Conservation (phyloP, 2,888 invertebrate species). For the Orthosia incerta region DNA sequence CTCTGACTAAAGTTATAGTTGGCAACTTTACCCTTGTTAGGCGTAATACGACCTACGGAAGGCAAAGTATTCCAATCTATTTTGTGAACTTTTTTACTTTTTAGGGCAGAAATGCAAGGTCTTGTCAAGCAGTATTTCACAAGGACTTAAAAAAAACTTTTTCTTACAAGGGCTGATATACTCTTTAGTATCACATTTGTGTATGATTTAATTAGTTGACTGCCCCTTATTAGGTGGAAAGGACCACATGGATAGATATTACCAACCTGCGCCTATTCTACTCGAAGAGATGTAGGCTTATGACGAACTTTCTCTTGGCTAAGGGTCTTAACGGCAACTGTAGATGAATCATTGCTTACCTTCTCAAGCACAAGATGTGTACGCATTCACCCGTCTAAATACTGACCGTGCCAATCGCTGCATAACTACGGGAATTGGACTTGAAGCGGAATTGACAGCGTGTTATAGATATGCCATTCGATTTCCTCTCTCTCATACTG, state of each 20-base stretch:
- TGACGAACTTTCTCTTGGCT: neutral
- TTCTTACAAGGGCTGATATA: neutral
- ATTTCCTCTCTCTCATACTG: neutral
- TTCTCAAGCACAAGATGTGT: neutral
- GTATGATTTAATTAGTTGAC: neutral
- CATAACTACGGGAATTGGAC: neutral
- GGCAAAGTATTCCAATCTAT: constrained; percentile 22
- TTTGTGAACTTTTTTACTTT: constrained; percentile 30
- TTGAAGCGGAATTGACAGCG: neutral
- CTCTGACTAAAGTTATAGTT: constrained; percentile 30
- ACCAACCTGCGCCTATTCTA: neutral
- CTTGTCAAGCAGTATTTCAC: neutral
- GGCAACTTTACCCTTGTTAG: constrained; percentile 38
- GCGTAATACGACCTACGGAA: constrained; percentile 30
- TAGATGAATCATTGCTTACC: neutral
- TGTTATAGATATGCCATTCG: neutral
- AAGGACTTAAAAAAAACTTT: neutral
- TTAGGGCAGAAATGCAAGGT: constrained; percentile 13
- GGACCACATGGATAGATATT: neutral
- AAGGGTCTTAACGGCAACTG: neutral
- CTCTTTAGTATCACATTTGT: neutral
- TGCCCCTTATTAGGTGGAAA: neutral
- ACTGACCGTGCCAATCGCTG: neutral
- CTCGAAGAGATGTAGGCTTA: neutral
- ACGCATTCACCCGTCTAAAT: neutral